These are phyloP conservation scores for Aselliscus stoliczkanus DNA, from an alignment of 2,797 vertebrate species.

Conservation along the genomic window DNA sequence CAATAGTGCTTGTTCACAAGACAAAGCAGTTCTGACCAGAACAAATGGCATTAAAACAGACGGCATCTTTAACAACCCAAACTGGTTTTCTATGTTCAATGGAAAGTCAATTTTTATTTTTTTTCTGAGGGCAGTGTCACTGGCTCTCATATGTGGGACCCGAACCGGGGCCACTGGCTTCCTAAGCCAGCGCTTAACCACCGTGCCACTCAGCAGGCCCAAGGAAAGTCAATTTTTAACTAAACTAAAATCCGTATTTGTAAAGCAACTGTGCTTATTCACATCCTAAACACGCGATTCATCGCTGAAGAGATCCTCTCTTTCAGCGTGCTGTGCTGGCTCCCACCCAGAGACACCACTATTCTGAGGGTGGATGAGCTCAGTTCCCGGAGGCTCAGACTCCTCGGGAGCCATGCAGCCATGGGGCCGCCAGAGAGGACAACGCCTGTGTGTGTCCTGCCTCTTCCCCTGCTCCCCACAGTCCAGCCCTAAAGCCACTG, in stretches of 20 bases:
- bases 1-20: too few relatives aligned
- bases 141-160: too few relatives aligned
- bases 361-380: background rate
- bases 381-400: background rate
- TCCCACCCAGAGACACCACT: too few relatives aligned
- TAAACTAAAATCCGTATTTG: background rate
- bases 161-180: too few relatives aligned
- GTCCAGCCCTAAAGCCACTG: background rate
- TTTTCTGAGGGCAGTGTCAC: too few relatives aligned
- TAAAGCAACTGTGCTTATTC: background rate
- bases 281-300: too few relatives aligned
- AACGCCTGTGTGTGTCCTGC: accelerated
- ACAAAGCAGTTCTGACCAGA: too few relatives aligned
- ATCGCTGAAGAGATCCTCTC: too few relatives aligned
- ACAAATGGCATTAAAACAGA: background rate
- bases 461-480: background rate
- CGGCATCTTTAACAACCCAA: background rate
- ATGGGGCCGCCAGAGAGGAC: background rate
- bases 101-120: background rate
- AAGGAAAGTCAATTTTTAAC: background rate
- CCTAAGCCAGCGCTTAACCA: too few relatives aligned
- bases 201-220: too few relatives aligned
- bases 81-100: background rate
- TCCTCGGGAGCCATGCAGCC: too few relatives aligned
- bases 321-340: too few relatives aligned